Base-by-base conservation (phyloP, 2,113 vertebrate species). In the Scytalopus superciliaris region DNA sequence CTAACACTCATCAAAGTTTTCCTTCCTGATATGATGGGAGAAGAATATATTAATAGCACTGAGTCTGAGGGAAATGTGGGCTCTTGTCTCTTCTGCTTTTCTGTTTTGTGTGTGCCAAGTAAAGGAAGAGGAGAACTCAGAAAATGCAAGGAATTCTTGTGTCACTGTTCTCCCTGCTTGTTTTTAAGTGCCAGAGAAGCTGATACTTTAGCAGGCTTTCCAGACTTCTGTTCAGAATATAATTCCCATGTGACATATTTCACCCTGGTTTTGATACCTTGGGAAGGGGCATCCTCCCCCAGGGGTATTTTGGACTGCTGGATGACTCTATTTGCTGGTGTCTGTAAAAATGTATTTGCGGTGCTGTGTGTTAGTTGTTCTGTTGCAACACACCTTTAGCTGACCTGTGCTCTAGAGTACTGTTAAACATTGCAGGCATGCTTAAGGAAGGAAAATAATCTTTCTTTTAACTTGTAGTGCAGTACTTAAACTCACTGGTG, bases 401-500 rank as follows among this genome's bases (percentile, higher is more conserved):
- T 96, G 80, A 78, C 92, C 66, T 90, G 21, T 84, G 81, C 70
- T 72, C 86, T 69, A 53, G 53, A 94, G 83, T 75, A 4, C 30
- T 69, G 40, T 86, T 89, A 77, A 94, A 79, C 73, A 76, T 92
- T 94, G 42, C 76, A 92, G 64, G 60, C 83, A 73, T 79, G 68
- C 84, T 49, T 18, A 37, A 33, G 62, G 76, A 67, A 66, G 24
- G 68, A 52, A 84, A 68, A 52, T 33, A 40, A 52, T 75, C 40
- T 67, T 42, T 28, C 14, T 64, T 62, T 70, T 37, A 30, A 24
- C 14, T 49, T 25, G 31, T 45, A 89, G 62, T 53, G 52, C 60
- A 64, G 79, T 22, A 56, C 68, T 93, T 70, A 35, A 88, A 50
- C 7, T 70, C 10, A 40, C 23, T 53, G 52, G 9, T 49, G n/a